Evolutionary conservation across 2,888 invertebrate species (phyloP), one percentile per base, ranked within the genome.

Genomic region (Pomacea canaliculata): DNA sequence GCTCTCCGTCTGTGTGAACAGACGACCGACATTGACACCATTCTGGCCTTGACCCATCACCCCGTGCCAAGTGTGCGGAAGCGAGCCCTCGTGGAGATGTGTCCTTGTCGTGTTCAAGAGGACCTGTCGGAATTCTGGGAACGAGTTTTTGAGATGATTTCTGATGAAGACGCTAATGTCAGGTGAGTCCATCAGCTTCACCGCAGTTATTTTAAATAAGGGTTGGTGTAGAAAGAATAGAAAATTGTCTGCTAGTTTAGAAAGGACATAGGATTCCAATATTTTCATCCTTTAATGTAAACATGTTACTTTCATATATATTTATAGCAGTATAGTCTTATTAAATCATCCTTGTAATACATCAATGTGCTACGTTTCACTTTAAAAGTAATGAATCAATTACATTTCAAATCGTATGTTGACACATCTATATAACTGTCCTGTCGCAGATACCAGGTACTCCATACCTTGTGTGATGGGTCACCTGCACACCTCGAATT

Each of bases 381-480:
- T 37, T 37, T 37, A 37, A 37, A 37, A 37, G 3, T 37, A 37
- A 37, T 37, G 37, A 37, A 37, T 37, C 37, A 37, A 5, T 37
- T 37, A 37, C 37, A 37, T 37, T 37, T 37, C 0, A 37, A 37
- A 37, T 37, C 37, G 5, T 37, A 37, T 37, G 37, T 37, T 37
- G 37, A 37, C 37, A 37, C 37, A 37, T 37, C 10, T 56, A 4
- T 56, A 10, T 86, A 87, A 81, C 79, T 81, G 63, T 56, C 46
- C 27, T 18, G 71, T n/a, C 4, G 23, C 76, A 76, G 70, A 70
- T 74, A 79, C 23, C 87, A 89, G 83, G 90, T 89, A 27, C 80
- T 90, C 27, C 90, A 90, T 79, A 89, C 88, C 3, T 76, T 90
- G 18, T 90, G 90, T 84, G 90, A 90, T 77, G 90, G 90, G 0